Base-by-base conservation (phyloP, 2,888 invertebrate species). In the Chelonus formosanus region DNA sequence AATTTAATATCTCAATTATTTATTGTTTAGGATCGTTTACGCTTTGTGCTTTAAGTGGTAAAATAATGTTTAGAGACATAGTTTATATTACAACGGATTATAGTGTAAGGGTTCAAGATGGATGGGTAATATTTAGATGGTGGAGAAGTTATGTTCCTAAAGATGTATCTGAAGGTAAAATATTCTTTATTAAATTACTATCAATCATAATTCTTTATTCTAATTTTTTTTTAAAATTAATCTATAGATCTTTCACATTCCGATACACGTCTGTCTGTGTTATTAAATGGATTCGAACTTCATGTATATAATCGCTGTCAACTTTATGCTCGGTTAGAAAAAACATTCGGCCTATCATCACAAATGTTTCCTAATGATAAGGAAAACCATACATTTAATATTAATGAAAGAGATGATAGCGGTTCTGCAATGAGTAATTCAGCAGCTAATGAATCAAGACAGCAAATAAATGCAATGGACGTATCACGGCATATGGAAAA, bases 41-140 rank as follows among this genome's bases (percentile, higher is more conserved):
- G 4, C 86, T 98, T 63, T 96, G 97, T 84, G 94, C 96, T n/a
- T 87, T 98, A 70, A 95, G 97, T 63, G 99, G 99, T 3, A 98
- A 98, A 86, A 92, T 99, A 62, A 98, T 98, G 98, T 97, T 98
- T 84, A 89, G 97, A 66, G 97, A 98, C 86, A 91, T 98, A 74
- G 92, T 95, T 63, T 97, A 95, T 80, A 93, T 97, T 68, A 96
- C 94, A 71, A 93, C 95, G 80, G 98, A 99, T 86, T 97, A 93
- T 84, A 93, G 96, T 43, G 85, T 97, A 50, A 89, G 97, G 71
- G 90, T 97, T 71, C 97, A 97, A 84, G 98, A 98, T 86, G 98
- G 98, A 2, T 97, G 96, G 89, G 88, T 97, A 71, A 96, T 98
- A 85, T 98, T 99, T 86, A 89, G 97, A 58, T 99, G 97, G 95